Percentiles rank a stretch among this genome's conserved stretches.
Conservation (phyloP, 2,113 vertebrate species). For the Oostethus manadensis region DNA sequence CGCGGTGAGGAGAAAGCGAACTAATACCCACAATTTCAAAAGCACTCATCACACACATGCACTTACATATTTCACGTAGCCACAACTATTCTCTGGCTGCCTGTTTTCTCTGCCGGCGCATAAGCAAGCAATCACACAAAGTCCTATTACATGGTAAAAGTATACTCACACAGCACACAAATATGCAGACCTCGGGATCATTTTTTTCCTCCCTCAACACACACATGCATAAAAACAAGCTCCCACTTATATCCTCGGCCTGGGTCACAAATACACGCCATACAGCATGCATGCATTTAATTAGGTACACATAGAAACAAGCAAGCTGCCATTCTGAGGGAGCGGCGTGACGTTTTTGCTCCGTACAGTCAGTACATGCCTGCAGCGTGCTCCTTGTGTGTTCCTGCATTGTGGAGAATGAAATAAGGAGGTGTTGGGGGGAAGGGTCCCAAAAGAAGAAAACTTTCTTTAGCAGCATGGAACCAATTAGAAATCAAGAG, state of each 20-base stretch:
- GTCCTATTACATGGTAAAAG: conserved; percentile 60
- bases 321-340: conserved; percentile 24
- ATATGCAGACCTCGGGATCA: conserved; percentile 61
- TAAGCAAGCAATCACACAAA: conserved; percentile 53
- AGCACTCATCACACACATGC: conserved; percentile 30
- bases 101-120: conserved; percentile 23
- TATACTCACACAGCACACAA: conserved; percentile 66
- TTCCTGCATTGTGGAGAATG: conserved; percentile 35
- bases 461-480: conserved; percentile 73
- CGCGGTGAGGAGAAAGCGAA: conserved; percentile 24
- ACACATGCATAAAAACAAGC: conserved; percentile 31
- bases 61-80: conserved; percentile 45
- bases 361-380: conserved; percentile 16
- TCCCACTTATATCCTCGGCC: conserved; percentile 37
- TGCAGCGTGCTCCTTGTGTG: conserved; percentile 49
- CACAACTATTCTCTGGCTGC: conserved; percentile 43
- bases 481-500: conserved; percentile 81
- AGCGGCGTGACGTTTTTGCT: too few species aligned
- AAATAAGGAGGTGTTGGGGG: conserved; percentile 5
- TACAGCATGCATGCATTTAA: conserved; percentile 22
- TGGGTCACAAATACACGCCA: conserved; percentile 32
- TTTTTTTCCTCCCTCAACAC: conserved; percentile 54
- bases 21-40: conserved; percentile 39
- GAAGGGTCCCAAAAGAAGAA: conserved; percentile 27
- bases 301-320: conserved; percentile 23